Evolutionary conservation across 2,888 invertebrate genomes (phyloP).

Genomic region (Hypercompe scribonia): DNA sequence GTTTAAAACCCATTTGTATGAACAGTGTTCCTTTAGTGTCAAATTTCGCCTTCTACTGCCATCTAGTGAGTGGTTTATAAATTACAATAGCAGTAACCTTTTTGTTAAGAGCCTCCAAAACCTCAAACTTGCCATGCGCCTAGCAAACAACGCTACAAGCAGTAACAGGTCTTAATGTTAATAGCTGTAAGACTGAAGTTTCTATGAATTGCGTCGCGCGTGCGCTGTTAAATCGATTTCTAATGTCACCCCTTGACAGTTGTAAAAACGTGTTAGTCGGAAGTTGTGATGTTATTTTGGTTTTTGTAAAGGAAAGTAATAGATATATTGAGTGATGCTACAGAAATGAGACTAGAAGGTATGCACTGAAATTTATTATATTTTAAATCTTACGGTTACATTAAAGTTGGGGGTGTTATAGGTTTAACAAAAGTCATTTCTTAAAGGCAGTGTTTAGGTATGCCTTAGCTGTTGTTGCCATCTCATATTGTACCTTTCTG

Average conservation of each 20-base stretch:
- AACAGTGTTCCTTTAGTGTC: not conserved
- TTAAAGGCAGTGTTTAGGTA: not conserved
- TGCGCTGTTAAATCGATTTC: slow-evolving; percentile 80
- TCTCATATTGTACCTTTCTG: not conserved
- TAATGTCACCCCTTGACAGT: slow-evolving; percentile 67
- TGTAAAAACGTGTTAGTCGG: slow-evolving; percentile 38
- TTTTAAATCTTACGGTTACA: slow-evolving; percentile 14
- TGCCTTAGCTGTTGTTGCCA: not conserved
- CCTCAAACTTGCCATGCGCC: slow-evolving; percentile 68
- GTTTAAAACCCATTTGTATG: too few species aligned
- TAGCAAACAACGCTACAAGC: slow-evolving; percentile 21
- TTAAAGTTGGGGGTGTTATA: too few species aligned
- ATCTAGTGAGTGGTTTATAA: slow-evolving; percentile 54
- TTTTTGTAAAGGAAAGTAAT: slow-evolving; percentile 54
- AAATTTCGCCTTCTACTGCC: slow-evolving; percentile 48
- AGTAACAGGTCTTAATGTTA: slow-evolving; percentile 20
- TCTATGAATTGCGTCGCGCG: slow-evolving; percentile 57
- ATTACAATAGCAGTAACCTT: slow-evolving; percentile 2
- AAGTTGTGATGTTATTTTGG: slow-evolving; percentile 42
- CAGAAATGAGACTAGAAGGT: slow-evolving; percentile 72
- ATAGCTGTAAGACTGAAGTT: slow-evolving; percentile 36
- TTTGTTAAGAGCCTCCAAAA: slow-evolving; percentile 25
- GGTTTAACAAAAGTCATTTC: not conserved
- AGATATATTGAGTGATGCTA: slow-evolving; percentile 46
- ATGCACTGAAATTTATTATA: slow-evolving; percentile 27